Evolutionary conservation across 53 echinoderm and acorn worm species (phyloP).

Genomic region (Holothuria leucospilota): DNA sequence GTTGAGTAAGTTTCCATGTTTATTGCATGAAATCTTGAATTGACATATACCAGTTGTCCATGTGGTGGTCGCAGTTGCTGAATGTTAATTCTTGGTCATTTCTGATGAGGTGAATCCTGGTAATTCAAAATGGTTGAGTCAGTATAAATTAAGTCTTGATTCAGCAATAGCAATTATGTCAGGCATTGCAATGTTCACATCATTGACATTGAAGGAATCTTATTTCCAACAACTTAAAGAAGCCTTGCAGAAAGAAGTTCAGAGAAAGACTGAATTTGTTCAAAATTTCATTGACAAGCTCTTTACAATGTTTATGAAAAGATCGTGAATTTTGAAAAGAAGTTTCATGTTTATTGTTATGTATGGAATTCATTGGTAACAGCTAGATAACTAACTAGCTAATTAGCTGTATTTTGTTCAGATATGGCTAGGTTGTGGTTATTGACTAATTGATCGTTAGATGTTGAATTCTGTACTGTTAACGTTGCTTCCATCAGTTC

Average conservation of each 20-base stretch:
- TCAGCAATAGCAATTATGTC: slow-evolving; percentile 43
- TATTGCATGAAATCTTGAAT: background rate
- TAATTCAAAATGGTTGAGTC: slow-evolving; percentile 3
- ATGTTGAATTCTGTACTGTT: too few species aligned
- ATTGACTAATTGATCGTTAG: slow-evolving; percentile 34
- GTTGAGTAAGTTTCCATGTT: background rate
- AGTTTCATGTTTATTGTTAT: background rate
- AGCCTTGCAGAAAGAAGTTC: too few species aligned
- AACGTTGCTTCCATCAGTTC: too few species aligned
- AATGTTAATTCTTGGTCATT: slow-evolving; percentile 22
- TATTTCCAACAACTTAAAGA: too few species aligned
- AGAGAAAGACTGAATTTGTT: too few species aligned
- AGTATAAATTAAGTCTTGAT: slow-evolving; percentile 16
- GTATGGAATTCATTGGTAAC: slow-evolving; percentile 24
- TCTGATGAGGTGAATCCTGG: slow-evolving; percentile 10
- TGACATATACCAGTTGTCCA: slow-evolving; percentile 50
- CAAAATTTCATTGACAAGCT: slow-evolving; percentile 36
- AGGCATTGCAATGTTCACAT: slow-evolving; percentile 19
- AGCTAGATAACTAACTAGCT: slow-evolving; percentile 33
- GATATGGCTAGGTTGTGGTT: background rate
- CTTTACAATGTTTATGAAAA: slow-evolving; percentile 32
- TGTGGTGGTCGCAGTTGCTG: slow-evolving; percentile 41
- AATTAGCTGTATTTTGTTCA: background rate
- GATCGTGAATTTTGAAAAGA: slow-evolving; percentile 58
- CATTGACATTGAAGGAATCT: too few species aligned